Evolutionary conservation across 2,888 invertebrate species (phyloP), one percentile per base, ranked within the genome.

Genomic region (Ceriagrion tenellum): DNA sequence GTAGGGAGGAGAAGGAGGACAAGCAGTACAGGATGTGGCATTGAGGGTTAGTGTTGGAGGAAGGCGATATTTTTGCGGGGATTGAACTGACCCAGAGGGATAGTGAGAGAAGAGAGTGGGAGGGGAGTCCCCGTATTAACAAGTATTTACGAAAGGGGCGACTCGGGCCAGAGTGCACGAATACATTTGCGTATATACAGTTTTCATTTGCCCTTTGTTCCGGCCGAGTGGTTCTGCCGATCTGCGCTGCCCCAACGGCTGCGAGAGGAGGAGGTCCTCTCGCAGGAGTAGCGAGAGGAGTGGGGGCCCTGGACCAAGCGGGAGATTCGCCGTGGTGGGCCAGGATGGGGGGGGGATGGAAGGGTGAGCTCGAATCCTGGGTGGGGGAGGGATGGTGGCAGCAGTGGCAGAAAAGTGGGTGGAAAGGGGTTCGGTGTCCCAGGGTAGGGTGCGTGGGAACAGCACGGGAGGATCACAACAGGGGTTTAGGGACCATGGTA

Each of bases 101-200:
- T 8, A 12, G 59, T 2, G 81, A 30, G 81, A 30, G 47, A 47
- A 8, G 4, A 8, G 47, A 8, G 81, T 35, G 81, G 8, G 63
- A 23, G 16, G 74, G 74, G 74, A 63, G 63, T 12, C 30, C 30
- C 74, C 74, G 30, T 35, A 81, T 81, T 81, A 81, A 81, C 81
- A 81, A 81, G 81, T 81, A 81, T 81, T 81, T 81, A 30, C 81
- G 81, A 81, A 69, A 81, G 81, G 81, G 81, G 30, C 35, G 35
- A 30, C 81, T 69, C 69, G 69, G 20, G 20, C 81, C 13, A 16
- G 35, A 16, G 35, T 30, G 30, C 30, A 30, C 30, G 81, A 81
- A 81, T 81, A 81, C 81, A 81, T 81, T 81, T 81, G 81, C 81
- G 81, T 81, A 81, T 81, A 81, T 81, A 30, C 81, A 81, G 81